A percentile compares a stretch with the other conserved stretches of the same genome.
Conservation (phyloP, 2,888 invertebrate species). For the Drosophila rubida region DNA sequence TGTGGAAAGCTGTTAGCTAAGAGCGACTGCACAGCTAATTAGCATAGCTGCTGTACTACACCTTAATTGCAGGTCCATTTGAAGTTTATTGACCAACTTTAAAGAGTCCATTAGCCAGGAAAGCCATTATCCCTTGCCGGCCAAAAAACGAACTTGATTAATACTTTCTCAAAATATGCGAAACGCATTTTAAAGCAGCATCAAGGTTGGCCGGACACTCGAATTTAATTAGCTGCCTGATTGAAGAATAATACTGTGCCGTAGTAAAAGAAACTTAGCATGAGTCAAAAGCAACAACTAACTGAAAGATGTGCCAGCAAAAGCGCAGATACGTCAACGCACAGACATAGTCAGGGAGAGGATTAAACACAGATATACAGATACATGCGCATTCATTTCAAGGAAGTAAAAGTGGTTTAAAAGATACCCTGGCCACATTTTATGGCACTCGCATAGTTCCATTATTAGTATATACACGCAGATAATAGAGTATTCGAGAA, state of each 20-base stretch:
- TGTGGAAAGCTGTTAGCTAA: constrained; percentile 14
- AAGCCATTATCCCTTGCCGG: not conserved
- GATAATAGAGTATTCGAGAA: not conserved
- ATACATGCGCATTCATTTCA: constrained; percentile 4
- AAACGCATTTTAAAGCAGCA: constrained; percentile 25
- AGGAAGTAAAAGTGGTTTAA: constrained; percentile 15
- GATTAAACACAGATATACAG: constrained; percentile 2
- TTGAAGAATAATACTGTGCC: constrained; percentile 54
- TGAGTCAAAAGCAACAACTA: constrained; percentile 5
- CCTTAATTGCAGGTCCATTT: not conserved
- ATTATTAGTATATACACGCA: not conserved
- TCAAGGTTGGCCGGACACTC: constrained; percentile 24
- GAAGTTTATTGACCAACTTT: not conserved
- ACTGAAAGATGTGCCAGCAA: constrained; percentile 7
- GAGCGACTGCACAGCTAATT: constrained; percentile 7
- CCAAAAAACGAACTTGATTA: constrained; percentile 6
- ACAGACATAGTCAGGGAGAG: constrained; percentile 1
- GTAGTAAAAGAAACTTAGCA: constrained; percentile 17
- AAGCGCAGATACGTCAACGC: not conserved
- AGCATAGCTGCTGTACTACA: not conserved
- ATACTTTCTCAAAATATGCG: constrained; percentile 13
- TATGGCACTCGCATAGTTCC: not conserved
- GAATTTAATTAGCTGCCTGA: constrained; percentile 52
- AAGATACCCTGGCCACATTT: constrained; percentile 1
- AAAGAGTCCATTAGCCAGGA: not conserved